phyloP scores from a whole-genome alignment of 2,797 vertebrate genomes.

The Micrastur ruficollis region DNA sequence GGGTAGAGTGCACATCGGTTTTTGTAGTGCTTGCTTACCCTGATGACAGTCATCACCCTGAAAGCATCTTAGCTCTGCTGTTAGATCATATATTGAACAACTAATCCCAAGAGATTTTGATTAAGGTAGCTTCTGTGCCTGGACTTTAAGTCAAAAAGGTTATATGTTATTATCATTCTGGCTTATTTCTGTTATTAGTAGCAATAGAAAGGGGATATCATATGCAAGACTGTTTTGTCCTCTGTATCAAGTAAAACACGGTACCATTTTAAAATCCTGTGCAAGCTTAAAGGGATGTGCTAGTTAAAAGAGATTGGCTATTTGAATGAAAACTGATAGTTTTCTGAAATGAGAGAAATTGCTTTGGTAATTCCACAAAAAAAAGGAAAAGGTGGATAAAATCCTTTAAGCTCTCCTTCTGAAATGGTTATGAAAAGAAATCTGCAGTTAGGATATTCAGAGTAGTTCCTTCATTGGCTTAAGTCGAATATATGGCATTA shows the following conservation, averaged over 20 bases:
- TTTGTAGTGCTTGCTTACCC: background rate
- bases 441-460: background rate
- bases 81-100: background rate
- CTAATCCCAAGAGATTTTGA: background rate
- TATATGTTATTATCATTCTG: background rate
- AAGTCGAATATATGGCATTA: background rate
- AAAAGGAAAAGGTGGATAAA: background rate
- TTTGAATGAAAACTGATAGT: background rate
- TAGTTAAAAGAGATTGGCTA: background rate
- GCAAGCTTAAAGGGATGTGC: background rate
- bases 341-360: background rate
- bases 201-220: background rate
- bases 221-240: background rate
- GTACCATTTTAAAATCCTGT: background rate
- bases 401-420: background rate
- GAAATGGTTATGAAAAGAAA: background rate
- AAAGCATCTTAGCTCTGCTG: background rate
- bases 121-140: background rate
- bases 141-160: background rate
- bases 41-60: background rate
- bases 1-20: accelerated
- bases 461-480: background rate
- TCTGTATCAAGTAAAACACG: background rate
- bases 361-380: background rate
- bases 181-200: background rate